Base-by-base conservation (phyloP, 2,113 vertebrate species). In the Leptocoma aspasia region DNA sequence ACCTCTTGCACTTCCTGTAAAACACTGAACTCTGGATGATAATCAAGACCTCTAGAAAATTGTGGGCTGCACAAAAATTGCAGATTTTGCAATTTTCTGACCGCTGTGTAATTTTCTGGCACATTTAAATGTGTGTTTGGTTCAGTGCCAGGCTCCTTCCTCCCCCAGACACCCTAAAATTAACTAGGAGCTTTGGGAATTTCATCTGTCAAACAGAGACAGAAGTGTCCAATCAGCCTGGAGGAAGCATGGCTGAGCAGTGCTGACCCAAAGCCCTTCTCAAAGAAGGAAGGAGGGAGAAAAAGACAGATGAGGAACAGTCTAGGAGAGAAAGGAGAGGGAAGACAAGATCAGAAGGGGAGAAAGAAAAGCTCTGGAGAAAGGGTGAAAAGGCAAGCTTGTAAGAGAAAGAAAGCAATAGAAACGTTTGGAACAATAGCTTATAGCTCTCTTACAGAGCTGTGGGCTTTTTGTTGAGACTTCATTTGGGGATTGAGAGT, bases 1-100 rank as follows among this genome's bases (percentile, higher is more conserved):
- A 96, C 89, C 96, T 95, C 42, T 94, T 94, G 77, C 90, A 95
- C 90, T 97, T 97, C 96, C 95, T 86, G 63, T 90, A 96, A 97
- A 96, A 86, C 27, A 53, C 68, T 91, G 93, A 97, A 97, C 90
- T 75, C 80, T 14, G 27, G 90, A 90, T 94, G 87, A 95, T 94
- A 93, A 94, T 94, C 80, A 91, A 91, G 92, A 97, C 89, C 93
- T 92, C 95, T 93, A 88, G 86, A 95, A 96, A 95, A 94, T 76
- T 86, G 91, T 85, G 87, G 52, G 23, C 92, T 89, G 92, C 86
- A 91, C 59, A 93, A 80, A 95, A 97, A 88, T 86, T 61, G 79
- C 91, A 96, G 88, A 90, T 96, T 90, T 96, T 82, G 80, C 92
- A 83, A 63, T 97, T 97, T 97, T 94, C 78, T 92, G 86, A 84